phyloP scores from a whole-genome alignment of 2,113 vertebrate species.

The Corythaixoides concolor region DNA sequence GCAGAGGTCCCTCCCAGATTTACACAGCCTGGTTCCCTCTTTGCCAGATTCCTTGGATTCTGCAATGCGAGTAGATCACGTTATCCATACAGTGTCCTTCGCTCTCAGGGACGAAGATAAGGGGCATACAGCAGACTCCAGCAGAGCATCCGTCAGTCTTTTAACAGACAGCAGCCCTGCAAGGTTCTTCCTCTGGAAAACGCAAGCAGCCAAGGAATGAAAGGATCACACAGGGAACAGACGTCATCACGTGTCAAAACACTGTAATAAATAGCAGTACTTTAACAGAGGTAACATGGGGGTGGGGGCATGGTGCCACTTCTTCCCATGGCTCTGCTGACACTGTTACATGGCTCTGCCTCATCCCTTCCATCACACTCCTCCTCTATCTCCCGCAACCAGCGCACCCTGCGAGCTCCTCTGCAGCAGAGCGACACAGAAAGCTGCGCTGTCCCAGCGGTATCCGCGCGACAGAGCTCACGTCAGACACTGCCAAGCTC shows the following conservation, averaged over 20 bases:
- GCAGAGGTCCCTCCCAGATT: neutral
- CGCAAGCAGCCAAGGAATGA: neutral
- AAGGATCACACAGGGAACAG: neutral
- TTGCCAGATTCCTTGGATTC: neutral
- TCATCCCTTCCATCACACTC: neutral
- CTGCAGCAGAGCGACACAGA: neutral
- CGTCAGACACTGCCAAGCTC: neutral
- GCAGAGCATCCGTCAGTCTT: neutral
- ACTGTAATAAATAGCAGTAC: neutral
- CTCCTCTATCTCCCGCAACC: neutral
- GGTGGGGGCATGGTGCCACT: too few relatives aligned
- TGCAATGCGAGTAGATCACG: accelerated
- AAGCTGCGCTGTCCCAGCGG: neutral
- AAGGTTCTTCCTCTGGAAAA: neutral
- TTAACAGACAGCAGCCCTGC: neutral
- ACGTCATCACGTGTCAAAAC: neutral
- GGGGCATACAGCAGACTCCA: neutral
- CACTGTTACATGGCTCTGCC: neutral
- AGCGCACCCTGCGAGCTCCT: neutral
- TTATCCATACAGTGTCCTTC: neutral
- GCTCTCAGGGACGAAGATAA: neutral
- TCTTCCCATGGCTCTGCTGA: neutral
- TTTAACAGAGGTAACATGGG: accelerated
- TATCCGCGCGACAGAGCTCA: accelerated
- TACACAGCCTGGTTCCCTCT: neutral